Percentiles rank a stretch among this genome's conserved stretches.
phyloP scores from a whole-genome alignment of 2,113 vertebrate genomes.

The Charina bottae region DNA sequence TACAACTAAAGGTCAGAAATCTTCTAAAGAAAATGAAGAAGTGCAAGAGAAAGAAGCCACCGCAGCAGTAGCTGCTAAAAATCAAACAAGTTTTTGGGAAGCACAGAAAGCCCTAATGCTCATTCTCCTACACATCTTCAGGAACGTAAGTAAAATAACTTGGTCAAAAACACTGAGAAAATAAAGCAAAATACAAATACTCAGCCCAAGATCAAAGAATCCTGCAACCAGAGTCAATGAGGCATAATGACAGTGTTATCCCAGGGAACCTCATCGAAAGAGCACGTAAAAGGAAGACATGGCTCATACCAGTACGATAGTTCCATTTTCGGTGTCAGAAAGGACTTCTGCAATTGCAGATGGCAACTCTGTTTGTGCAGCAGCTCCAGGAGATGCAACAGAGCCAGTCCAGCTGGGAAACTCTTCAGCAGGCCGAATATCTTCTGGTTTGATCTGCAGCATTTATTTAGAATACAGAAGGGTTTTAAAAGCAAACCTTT shows the following conservation, averaged over 20 bases:
- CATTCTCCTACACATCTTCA: neutral
- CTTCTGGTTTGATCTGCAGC: neutral
- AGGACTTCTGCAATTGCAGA: neutral
- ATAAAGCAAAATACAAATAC: neutral
- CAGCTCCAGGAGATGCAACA: neutral
- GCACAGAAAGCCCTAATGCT: neutral
- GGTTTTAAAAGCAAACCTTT: neutral
- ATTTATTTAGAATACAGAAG: neutral
- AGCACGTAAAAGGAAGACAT: neutral
- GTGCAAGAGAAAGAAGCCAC: neutral
- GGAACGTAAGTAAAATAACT: neutral
- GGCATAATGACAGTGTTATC: neutral
- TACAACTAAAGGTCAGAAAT: neutral
- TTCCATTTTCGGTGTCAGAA: neutral
- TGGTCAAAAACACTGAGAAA: neutral
- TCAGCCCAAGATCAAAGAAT: neutral
- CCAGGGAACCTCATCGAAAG: neutral
- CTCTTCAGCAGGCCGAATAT: neutral
- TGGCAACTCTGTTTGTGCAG: neutral
- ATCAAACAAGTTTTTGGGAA: neutral
- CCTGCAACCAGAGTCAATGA: neutral
- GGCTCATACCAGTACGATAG: neutral
- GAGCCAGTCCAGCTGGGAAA: neutral
- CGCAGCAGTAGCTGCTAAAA: neutral
- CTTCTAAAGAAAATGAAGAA: neutral